Evolutionary conservation across 1,140 invertebrate genomes (phyloP).

Genomic region (Oreohelix idahoensis): DNA sequence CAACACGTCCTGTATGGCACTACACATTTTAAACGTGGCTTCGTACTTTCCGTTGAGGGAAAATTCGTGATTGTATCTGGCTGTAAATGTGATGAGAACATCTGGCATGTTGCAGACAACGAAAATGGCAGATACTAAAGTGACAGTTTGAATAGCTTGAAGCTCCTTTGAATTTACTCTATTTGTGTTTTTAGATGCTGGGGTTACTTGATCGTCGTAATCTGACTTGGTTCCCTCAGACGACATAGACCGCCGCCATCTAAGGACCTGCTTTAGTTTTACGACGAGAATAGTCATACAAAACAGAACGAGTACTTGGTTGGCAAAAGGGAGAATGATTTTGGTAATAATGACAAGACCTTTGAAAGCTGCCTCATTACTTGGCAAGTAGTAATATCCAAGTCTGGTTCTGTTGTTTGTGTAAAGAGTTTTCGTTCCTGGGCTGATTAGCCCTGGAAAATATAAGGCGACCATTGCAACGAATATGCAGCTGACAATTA

Average conservation of each 20-base stretch:
- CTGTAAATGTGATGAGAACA: neutral
- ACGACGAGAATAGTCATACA: constrained; percentile 16
- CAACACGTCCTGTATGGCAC: neutral
- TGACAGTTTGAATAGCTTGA: neutral
- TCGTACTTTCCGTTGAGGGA: neutral
- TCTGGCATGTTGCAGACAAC: constrained; percentile 9
- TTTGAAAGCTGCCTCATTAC: neutral
- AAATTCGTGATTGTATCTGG: neutral
- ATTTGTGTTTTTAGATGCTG: neutral
- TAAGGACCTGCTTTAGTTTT: neutral
- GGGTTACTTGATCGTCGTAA: neutral
- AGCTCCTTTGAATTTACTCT: neutral
- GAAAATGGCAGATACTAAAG: neutral
- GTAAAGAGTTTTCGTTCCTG: neutral
- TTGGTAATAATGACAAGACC: constrained; percentile 1
- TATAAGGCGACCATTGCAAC: neutral
- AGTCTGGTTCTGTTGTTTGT: constrained; percentile 14
- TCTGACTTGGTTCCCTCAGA: neutral
- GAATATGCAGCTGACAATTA: neutral
- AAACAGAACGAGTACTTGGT: constrained; percentile 23
- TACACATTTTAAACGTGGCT: neutral
- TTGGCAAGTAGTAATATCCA: neutral
- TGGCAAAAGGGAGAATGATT: constrained; percentile 10
- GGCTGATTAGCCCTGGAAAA: neutral
- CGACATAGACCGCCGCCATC: neutral